A percentile compares a stretch with the other conserved stretches of the same genome.
Evolutionary conservation across 92 coral and sea anemone genomes (phyloP).

Genomic region (Meandrina meandrites): DNA sequence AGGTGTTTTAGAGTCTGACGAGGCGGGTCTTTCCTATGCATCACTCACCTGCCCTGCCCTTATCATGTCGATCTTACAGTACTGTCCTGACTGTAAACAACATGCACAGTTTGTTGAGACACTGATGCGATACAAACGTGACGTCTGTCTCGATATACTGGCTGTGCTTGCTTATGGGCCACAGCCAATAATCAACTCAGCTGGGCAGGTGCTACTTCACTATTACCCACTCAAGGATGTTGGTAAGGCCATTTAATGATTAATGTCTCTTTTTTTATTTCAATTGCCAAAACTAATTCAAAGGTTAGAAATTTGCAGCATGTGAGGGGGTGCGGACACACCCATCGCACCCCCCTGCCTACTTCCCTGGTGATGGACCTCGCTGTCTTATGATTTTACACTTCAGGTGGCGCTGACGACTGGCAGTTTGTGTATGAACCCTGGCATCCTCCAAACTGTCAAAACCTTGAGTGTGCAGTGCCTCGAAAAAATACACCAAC

Average conservation of each 20-base stretch:
- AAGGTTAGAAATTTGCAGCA: too few relatives aligned
- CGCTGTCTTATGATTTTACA: not conserved
- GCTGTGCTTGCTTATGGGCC: constrained; percentile 99
- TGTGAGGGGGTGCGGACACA: too few relatives aligned
- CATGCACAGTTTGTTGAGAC: constrained; percentile 97
- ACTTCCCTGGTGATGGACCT: too few relatives aligned
- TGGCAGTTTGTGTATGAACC: constrained; percentile 98
- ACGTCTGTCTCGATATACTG: constrained; percentile 91
- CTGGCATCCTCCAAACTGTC: constrained; percentile 89
- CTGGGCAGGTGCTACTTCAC: constrained; percentile 91
- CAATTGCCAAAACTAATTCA: too few relatives aligned
- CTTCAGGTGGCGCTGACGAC: constrained; percentile 90
- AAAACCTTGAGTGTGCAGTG: constrained; percentile 75
- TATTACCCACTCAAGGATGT: constrained; percentile 87
- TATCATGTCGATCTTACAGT: constrained; percentile 88
- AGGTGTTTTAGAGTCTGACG: constrained; percentile 70
- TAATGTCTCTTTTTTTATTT: not conserved
- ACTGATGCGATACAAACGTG: constrained; percentile 88
- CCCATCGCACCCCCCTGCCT: too few relatives aligned
- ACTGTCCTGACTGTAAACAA: constrained; percentile 94
- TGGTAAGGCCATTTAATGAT: constrained; percentile 54
- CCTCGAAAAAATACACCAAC: constrained; percentile 71
- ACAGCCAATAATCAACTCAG: constrained; percentile 86
- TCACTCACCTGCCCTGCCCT: constrained; percentile 85
- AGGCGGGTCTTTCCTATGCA: constrained; percentile 78